These are phyloP conservation scores for Alfaro cultratus DNA, from an alignment of 2,797 vertebrate genomes.

Conservation along the genomic window DNA sequence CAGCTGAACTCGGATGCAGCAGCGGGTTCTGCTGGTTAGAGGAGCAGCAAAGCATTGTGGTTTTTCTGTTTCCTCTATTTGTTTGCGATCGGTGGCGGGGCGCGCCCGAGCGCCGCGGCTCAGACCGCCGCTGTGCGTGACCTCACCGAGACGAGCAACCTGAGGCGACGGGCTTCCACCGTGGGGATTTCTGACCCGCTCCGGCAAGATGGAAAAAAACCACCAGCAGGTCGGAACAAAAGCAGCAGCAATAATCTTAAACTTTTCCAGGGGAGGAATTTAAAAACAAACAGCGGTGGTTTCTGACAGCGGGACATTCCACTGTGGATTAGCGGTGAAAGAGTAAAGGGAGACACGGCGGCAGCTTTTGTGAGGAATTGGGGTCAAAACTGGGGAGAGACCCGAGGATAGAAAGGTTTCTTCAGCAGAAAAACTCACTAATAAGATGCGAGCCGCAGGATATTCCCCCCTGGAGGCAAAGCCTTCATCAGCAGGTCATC, in stretches of 20 bases:
- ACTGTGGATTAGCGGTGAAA: constrained; percentile 75
- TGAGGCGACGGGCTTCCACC: constrained; percentile 39
- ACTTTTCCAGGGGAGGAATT: constrained; percentile 19
- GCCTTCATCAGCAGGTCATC: not conserved
- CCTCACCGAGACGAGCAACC: constrained; percentile 60
- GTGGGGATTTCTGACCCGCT: constrained; percentile 54
- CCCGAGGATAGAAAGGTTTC: constrained; percentile 24
- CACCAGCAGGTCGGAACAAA: not conserved
- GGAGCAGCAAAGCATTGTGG: constrained; percentile 55
- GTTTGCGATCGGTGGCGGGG: constrained; percentile 68
- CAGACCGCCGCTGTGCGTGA: constrained; percentile 64
- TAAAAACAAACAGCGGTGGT: constrained; percentile 32
- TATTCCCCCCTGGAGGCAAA: not conserved
- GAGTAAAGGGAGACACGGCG: constrained; percentile 47
- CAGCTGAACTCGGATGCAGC: constrained; percentile 21
- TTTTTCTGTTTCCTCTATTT: constrained; percentile 74
- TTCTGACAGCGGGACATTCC: constrained; percentile 76
- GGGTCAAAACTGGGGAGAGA: constrained; percentile 54
- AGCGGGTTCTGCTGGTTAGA: constrained; percentile 37
- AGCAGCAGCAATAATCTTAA: constrained; percentile 22
- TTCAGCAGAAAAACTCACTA: constrained; percentile 21
- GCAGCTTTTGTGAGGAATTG: constrained; percentile 63
- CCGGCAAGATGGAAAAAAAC: constrained; percentile 11
- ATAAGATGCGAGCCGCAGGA: constrained; percentile 10
- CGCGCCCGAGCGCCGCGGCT: constrained; percentile 70